Evolutionary conservation across 2,888 invertebrate genomes (phyloP).

Genomic region (Criorhina ranunculi): DNA sequence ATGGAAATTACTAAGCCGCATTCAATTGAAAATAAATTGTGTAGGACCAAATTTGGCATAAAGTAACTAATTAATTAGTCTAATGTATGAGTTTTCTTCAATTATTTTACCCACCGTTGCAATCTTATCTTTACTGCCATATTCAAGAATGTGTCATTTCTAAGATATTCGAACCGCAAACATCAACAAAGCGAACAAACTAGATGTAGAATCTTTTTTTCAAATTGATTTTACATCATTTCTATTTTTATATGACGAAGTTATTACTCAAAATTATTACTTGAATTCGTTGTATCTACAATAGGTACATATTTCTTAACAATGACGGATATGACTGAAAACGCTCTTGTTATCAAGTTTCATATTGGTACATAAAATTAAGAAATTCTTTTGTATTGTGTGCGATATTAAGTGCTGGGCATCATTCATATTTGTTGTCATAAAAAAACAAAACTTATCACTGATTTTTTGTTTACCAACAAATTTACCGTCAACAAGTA

Average conservation of each 20-base stretch:
- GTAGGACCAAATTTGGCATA: no score
- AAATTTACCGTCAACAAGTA: neutral
- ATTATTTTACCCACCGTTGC: neutral
- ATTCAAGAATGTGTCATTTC: conserved; percentile 20
- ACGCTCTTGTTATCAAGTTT: conserved; percentile 13
- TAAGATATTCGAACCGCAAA: conserved; percentile 5
- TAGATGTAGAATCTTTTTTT: neutral
- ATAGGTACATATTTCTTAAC: conserved; percentile 8
- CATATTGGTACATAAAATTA: neutral
- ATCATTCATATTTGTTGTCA: no score
- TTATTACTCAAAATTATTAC: neutral
- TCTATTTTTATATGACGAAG: conserved; percentile 20
- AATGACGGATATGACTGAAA: conserved; percentile 16
- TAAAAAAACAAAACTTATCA: neutral
- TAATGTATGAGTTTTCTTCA: neutral
- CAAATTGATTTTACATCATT: conserved; percentile 22
- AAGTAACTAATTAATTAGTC: neutral
- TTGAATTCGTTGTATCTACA: neutral
- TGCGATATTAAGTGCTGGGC: neutral
- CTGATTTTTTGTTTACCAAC: neutral
- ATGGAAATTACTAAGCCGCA: no score
- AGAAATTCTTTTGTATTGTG: neutral
- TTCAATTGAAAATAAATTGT: no score
- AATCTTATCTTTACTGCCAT: conserved; percentile 24
- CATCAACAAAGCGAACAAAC: neutral